Percentiles rank a stretch among this genome's conserved stretches.
Evolutionary conservation across 2,113 vertebrate genomes (phyloP).

Genomic region (Mellivora capensis): DNA sequence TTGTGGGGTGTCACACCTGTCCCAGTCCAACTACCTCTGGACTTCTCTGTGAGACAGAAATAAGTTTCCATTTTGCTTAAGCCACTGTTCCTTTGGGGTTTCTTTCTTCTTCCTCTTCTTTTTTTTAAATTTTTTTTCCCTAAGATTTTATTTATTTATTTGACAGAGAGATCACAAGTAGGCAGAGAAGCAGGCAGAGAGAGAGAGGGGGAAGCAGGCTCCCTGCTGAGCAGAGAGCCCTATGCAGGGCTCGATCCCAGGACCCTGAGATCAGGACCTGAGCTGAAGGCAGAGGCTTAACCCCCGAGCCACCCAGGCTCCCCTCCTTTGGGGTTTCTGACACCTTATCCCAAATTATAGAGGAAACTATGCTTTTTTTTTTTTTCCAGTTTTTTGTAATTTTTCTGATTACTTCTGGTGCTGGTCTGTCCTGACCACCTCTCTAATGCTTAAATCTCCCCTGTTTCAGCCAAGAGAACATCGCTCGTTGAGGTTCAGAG

Average conservation of each 20-base stretch:
- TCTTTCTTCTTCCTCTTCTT: not conserved
- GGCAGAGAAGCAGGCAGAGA: too few species aligned
- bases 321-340: not conserved
- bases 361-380: not conserved
- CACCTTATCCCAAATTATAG: not conserved
- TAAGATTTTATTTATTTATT: too few species aligned
- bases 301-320: too few species aligned
- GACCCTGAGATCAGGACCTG: too few species aligned
- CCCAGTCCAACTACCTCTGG: not conserved
- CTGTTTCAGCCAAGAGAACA: not conserved
- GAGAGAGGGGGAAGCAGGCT: too few species aligned
- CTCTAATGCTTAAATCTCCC: not conserved
- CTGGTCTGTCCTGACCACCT: not conserved
- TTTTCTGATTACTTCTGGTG: not conserved
- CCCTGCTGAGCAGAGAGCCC: too few species aligned
- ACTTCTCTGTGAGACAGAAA: not conserved
- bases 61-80: not conserved
- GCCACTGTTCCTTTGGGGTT: not conserved
- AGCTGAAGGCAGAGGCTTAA: too few species aligned
- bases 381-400: not conserved
- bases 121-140: too few species aligned
- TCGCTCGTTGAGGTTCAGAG: not conserved
- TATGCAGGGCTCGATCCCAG: too few species aligned
- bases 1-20: rapidly evolving
- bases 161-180: too few species aligned